Conservation (phyloP, 2,113 vertebrate species). For the Heloderma charlesbogerti region DNA sequence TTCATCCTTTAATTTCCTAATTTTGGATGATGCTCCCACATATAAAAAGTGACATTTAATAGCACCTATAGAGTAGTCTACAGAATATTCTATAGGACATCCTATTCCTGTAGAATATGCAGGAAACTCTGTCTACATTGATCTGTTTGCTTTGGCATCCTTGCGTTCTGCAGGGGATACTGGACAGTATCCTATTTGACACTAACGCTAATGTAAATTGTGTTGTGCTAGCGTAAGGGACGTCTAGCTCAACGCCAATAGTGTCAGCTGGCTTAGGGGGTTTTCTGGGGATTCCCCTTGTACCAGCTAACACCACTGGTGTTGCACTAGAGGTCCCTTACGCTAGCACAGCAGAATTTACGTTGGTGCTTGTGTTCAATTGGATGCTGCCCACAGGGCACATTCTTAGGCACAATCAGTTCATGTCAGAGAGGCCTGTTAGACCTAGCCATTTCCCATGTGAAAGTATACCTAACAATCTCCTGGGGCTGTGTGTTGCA, state of each 20-base stretch:
- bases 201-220: too few relatives aligned
- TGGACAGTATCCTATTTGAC: too few relatives aligned
- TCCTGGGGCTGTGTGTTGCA: neutral
- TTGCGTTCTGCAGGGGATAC: neutral
- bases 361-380: too few relatives aligned
- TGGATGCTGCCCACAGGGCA: neutral
- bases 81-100: too few relatives aligned
- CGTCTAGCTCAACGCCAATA: too few relatives aligned
- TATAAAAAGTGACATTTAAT: neutral
- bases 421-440: neutral
- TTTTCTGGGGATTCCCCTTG: too few relatives aligned
- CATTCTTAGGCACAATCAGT: neutral
- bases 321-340: too few relatives aligned
- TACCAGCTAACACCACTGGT: too few relatives aligned
- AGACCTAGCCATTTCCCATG: neutral
- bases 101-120: neutral
- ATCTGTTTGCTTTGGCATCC: neutral
- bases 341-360: too few relatives aligned
- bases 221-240: too few relatives aligned
- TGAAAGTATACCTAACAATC: neutral
- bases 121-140: neutral
- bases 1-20: slow-evolving; percentile 9
- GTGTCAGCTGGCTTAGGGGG: too few relatives aligned
- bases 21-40: slow-evolving; percentile 29
- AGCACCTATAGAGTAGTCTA: neutral